These are phyloP conservation scores for Campoplex capitator DNA, from an alignment of 2,888 invertebrate genomes.

Conservation along the genomic window DNA sequence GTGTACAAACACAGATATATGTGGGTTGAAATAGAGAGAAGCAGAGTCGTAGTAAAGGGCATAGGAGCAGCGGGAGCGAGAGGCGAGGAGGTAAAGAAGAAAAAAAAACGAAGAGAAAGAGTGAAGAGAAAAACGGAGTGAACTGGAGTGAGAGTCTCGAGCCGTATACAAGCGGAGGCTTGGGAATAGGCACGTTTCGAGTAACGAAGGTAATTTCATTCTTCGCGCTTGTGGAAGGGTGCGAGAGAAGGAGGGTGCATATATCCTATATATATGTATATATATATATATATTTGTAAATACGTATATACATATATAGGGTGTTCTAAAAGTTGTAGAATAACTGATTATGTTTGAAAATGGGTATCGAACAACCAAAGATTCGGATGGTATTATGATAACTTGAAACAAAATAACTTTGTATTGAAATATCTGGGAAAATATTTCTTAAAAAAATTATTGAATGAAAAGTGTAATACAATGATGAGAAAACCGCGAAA, in stretches of 20 bases:
- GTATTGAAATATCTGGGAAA: too few relatives aligned
- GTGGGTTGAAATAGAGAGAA: conserved; percentile 28
- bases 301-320: conserved; percentile 56
- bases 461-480: too few relatives aligned
- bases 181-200: conserved; percentile 79
- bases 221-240: conserved; percentile 78
- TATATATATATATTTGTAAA: conserved; percentile 31
- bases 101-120: conserved; percentile 52
- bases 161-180: conserved; percentile 65
- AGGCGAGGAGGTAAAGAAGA: conserved; percentile 46
- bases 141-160: conserved; percentile 63
- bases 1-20: conserved; percentile 36
- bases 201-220: conserved; percentile 85
- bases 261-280: conserved; percentile 5
- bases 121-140: conserved; percentile 59
- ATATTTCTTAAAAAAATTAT: too few relatives aligned
- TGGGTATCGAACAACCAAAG: not conserved
- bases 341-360: not conserved
- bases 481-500: too few relatives aligned
- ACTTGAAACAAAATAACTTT: too few relatives aligned
- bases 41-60: conserved; percentile 47
- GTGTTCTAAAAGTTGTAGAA: conserved; percentile 4
- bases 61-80: conserved; percentile 55
- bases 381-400: not conserved
- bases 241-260: conserved; percentile 71